Evolutionary conservation across 2,888 invertebrate species (phyloP), one percentile per base, ranked within the genome.

Genomic region (Poecilobothrus nobilitatus): DNA sequence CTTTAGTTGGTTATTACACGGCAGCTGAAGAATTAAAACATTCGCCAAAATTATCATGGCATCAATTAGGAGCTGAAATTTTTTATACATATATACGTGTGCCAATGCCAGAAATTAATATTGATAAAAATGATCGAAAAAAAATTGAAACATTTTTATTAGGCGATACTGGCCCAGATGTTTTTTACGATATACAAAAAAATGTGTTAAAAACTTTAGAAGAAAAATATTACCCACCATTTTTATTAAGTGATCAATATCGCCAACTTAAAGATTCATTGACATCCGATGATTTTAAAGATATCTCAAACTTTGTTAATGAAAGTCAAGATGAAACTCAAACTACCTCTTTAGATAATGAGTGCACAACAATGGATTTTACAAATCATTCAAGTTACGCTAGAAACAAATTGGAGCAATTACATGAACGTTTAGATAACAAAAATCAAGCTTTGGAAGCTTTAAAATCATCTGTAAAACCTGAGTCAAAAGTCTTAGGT

Each of bases 31-130:
- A 94, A 79, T 81, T 95, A 71, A 86, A 91, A 72, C 85, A 86
- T 69, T 87, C 91, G n/a, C 88, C 89, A 66, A 85, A 91, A 73
- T 88, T 88, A 71, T 87, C 87, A 73, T 91, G 91, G 87, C 94
- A 95, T 81, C 92, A 94, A 76, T 82, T 94, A 37, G 95, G 92
- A 12, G 91, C 92, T n/a, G 94, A 95, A 81, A 92, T 95, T 76
- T 95, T 92, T 82, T 94, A 94, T 78, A 92, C 92, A 5, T 94
- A 91, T 76, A 91, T 95, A 71, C 85, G 91, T 72, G 91, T 90
- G 67, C 90, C 91, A 2, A 89, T 89, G 71, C 90, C 91, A 0
- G 91, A 90, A 78, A 89, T 94, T 71, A 91, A 91, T 83, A 89
- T 92, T 64, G 91, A 92, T 77, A 93, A 86, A 84, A 87, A 86